Conservation (phyloP, 2,888 invertebrate genomes). For the Drosophila macrothrix region DNA sequence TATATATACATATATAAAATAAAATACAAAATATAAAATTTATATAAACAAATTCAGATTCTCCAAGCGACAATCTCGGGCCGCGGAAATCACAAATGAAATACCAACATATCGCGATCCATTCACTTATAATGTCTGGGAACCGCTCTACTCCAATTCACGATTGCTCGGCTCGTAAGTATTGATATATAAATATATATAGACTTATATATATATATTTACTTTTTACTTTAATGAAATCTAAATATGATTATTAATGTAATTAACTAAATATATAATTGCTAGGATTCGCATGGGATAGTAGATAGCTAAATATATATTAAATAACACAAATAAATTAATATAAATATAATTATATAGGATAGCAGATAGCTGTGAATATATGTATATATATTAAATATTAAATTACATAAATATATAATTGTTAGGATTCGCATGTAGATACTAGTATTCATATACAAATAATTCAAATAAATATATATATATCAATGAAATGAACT, state of each 20-base stretch:
- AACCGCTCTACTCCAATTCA: constrained; percentile 87
- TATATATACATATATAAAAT: neutral
- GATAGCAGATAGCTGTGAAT: too few species aligned
- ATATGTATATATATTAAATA: too few species aligned
- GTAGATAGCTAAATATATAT: neutral
- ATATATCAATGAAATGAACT: neutral
- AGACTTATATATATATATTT: too few species aligned
- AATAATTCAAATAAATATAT: neutral
- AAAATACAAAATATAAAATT: neutral
- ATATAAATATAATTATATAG: neutral
- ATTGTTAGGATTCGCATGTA: neutral
- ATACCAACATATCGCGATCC: constrained; percentile 93
- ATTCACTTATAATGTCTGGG: constrained; percentile 93
- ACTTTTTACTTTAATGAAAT: neutral
- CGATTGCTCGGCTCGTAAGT: constrained; percentile 87
- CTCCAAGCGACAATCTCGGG: constrained; percentile 94
- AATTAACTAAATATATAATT: neutral
- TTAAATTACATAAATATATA: too few species aligned
- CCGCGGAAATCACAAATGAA: constrained; percentile 94
- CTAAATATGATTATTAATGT: neutral
- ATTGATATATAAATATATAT: neutral
- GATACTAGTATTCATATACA: neutral
- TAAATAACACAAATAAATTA: neutral
- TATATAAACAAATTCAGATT: constrained; percentile 85
- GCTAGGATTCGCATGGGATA: neutral